phyloP scores from a whole-genome alignment of 1,140 invertebrate species.

The Ceratina australensis region DNA sequence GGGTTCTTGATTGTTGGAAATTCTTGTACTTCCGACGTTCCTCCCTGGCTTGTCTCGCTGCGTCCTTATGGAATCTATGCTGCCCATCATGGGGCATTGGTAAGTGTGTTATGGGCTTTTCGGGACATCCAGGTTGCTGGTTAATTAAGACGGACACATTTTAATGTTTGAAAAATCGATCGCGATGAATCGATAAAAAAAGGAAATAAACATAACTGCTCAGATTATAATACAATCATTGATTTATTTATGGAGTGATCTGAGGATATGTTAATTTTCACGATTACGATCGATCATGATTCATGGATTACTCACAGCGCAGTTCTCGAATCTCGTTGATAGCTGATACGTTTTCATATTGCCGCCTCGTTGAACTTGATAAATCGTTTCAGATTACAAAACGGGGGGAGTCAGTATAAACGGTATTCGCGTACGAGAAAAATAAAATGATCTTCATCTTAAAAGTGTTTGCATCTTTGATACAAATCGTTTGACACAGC shows the following conservation, averaged over 20 bases:
- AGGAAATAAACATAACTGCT: background rate
- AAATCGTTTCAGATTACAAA: constrained; percentile 49
- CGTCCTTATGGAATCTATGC: constrained; percentile 56
- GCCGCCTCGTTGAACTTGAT: constrained; percentile 51
- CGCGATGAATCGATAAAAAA: background rate
- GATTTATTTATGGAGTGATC: constrained; percentile 1
- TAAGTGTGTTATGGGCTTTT: constrained; percentile 61
- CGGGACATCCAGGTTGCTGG: constrained; percentile 57
- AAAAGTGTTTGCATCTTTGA: background rate
- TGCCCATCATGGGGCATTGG: constrained; percentile 63
- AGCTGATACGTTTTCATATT: constrained; percentile 42
- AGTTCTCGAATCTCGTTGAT: constrained; percentile 36
- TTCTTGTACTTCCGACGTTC: constrained; percentile 59
- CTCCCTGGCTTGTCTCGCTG: constrained; percentile 61
- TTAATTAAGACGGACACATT: constrained; percentile 60
- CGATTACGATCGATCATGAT: constrained; percentile 49
- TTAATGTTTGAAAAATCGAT: constrained; percentile 48
- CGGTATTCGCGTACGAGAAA: constrained; percentile 9
- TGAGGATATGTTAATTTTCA: background rate
- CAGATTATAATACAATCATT: too few relatives aligned
- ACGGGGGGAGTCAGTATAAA: constrained; percentile 37
- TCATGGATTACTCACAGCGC: constrained; percentile 2
- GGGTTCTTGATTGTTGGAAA: constrained; percentile 59
- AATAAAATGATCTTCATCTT: background rate
- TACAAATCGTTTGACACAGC: background rate